A percentile compares a stretch with the other conserved stretches of the same genome.
Conservation (phyloP, 2,888 invertebrate genomes). For the Allolobophora icterica region DNA sequence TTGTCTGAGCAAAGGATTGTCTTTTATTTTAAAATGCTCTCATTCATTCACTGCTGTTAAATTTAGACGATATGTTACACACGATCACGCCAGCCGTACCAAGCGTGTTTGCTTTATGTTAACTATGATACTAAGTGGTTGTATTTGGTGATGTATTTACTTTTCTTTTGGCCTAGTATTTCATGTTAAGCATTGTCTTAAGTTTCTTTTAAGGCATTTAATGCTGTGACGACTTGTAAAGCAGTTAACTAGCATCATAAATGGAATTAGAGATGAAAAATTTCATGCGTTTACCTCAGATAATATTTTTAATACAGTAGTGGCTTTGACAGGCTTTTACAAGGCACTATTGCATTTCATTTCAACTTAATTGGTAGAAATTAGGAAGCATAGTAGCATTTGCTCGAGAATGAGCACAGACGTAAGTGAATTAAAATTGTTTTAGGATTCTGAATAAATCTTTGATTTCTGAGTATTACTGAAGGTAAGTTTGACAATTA, state of each 20-base stretch:
- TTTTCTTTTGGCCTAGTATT: background rate
- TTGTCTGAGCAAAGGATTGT: background rate
- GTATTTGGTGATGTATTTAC: background rate
- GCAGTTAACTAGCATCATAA: background rate
- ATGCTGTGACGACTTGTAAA: background rate
- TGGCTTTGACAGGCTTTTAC: background rate
- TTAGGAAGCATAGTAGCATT: background rate
- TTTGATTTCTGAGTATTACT: background rate
- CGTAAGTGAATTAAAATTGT: background rate
- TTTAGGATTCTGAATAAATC: background rate
- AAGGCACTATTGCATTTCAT: background rate
- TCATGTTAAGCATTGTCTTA: background rate
- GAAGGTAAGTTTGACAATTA: constrained; percentile 13
- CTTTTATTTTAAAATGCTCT: background rate
- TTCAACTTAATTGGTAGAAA: background rate
- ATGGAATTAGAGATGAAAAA: no score
- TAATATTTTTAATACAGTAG: background rate
- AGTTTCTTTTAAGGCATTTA: background rate
- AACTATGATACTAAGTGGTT: background rate
- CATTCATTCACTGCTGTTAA: no score
- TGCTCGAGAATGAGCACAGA: background rate
- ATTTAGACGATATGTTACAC: background rate
- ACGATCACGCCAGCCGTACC: background rate
- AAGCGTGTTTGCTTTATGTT: background rate
- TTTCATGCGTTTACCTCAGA: background rate